phyloP scores from a whole-genome alignment of 2,797 vertebrate genomes.

The Esox lucius region DNA sequence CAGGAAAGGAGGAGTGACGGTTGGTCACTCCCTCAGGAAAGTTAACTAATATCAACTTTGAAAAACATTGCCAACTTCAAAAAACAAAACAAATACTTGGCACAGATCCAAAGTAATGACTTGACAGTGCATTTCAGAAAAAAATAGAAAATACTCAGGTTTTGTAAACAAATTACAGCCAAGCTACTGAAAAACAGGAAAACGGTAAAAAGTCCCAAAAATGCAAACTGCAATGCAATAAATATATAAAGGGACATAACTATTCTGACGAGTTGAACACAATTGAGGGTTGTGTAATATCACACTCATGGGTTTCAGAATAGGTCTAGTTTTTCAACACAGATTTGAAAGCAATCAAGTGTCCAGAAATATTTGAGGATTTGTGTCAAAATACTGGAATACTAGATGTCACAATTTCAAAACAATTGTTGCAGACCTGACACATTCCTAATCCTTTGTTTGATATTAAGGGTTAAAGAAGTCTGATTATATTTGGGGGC shows the following conservation, averaged over 20 bases:
- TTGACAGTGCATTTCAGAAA: background rate
- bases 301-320: background rate
- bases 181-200: background rate
- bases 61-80: background rate
- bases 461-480: background rate
- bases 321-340: background rate
- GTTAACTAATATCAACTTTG: background rate
- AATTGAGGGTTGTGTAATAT: background rate
- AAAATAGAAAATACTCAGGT: background rate
- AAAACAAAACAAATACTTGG: conserved; percentile 31
- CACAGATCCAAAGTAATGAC: background rate
- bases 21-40: background rate
- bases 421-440: background rate
- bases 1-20: conserved; percentile 56
- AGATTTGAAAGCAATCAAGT: background rate
- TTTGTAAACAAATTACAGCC: background rate
- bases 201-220: background rate
- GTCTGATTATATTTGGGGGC: background rate
- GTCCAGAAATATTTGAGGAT: background rate
- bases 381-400: background rate
- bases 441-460: background rate
- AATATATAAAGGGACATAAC: background rate
- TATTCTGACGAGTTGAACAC: background rate
- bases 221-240: background rate
- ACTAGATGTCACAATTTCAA: background rate